Evolutionary conservation across 2,113 vertebrate genomes (phyloP).

Genomic region (Cacatua alba): DNA sequence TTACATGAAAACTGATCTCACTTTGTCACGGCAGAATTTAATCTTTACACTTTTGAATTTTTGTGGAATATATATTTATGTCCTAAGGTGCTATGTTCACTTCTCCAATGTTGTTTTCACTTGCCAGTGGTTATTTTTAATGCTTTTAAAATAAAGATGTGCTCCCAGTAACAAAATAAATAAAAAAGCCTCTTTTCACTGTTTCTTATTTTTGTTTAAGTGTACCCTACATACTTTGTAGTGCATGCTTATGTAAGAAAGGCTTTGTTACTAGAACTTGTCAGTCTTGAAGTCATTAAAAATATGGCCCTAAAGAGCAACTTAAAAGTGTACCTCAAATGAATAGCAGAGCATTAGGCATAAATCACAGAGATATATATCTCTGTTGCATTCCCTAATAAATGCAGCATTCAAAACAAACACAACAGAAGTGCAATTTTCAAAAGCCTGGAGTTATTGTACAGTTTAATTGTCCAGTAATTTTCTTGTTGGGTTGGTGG

Average conservation of each 20-base stretch:
- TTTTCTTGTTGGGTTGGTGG: not conserved
- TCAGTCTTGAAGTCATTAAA: not conserved
- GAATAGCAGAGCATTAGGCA: not conserved
- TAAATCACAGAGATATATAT: not conserved
- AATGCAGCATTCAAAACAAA: not conserved
- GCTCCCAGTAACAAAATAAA: not conserved
- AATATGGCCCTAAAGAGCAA: not conserved
- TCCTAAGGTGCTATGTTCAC: not conserved
- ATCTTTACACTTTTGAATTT: not conserved
- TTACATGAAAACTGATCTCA: conserved; percentile 26
- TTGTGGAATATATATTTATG: not conserved
- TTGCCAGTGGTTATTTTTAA: not conserved
- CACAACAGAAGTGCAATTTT: not conserved
- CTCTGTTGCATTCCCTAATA: not conserved
- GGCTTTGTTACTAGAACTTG: not conserved
- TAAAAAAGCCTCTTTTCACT: not conserved
- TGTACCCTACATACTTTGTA: not conserved
- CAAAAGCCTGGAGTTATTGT: not conserved
- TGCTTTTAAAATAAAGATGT: not conserved
- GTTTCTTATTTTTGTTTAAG: not conserved
- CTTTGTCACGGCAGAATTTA: not conserved
- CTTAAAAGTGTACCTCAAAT: not conserved
- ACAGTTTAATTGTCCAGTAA: not conserved
- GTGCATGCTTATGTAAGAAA: not conserved
- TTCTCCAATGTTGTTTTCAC: not conserved